Percentiles rank a stretch among this genome's conserved stretches.
Conservation (phyloP, 2,113 vertebrate genomes). For the Panthera leo region DNA sequence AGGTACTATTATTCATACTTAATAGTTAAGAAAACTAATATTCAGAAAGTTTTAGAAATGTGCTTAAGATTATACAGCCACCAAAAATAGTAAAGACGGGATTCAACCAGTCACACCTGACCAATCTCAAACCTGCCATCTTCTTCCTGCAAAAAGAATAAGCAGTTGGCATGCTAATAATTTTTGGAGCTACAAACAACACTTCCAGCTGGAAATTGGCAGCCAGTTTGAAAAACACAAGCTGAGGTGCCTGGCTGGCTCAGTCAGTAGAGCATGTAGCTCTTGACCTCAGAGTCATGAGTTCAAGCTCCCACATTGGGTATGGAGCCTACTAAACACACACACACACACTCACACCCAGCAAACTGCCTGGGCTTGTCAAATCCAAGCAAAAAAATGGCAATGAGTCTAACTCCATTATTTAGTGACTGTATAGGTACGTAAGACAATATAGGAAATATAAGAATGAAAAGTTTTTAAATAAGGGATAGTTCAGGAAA, state of each 20-base stretch:
- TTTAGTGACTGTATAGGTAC: not conserved
- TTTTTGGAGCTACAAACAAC: not conserved
- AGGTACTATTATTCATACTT: not conserved
- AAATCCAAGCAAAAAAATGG: not conserved
- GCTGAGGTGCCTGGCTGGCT: not conserved
- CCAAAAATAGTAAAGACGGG: not conserved
- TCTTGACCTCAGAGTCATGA: not conserved
- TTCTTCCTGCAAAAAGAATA: not conserved
- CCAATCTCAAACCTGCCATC: not conserved
- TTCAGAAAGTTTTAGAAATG: not conserved
- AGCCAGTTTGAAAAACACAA: not conserved
- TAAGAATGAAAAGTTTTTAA: not conserved
- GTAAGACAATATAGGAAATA: not conserved
- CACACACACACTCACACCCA: not conserved
- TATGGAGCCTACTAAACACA: not conserved
- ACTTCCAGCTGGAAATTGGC: not conserved
- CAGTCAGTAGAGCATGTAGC: not conserved
- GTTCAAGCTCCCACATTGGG: not conserved
- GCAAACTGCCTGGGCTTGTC: not conserved
- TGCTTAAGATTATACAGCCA: not conserved
- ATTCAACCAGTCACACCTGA: not conserved
- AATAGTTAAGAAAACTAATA: conserved; percentile 23
- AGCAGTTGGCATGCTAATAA: not conserved
- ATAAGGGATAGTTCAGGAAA: not conserved
- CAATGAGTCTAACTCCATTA: not conserved